Evolutionary conservation across 2,113 vertebrate genomes (phyloP).

Genomic region (Merops nubicus): DNA sequence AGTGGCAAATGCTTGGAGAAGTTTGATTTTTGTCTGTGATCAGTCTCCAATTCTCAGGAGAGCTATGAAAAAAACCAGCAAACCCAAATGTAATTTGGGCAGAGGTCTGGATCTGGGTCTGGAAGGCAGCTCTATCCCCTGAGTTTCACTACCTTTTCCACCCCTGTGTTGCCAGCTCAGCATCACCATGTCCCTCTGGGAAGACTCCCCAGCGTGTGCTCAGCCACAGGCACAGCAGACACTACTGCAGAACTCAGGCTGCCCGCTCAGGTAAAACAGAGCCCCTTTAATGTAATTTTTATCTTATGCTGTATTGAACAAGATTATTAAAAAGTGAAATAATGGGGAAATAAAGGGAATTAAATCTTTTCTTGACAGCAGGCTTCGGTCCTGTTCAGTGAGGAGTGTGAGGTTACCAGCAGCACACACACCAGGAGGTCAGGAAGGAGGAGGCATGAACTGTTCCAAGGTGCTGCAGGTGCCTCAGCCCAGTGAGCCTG

Average conservation of each 20-base stretch:
- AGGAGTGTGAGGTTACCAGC: not conserved
- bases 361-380: conserved; percentile 33
- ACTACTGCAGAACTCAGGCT: not conserved
- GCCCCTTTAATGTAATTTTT: not conserved
- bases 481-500: not conserved
- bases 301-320: conserved; percentile 4
- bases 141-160: not conserved
- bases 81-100: not conserved
- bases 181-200: not conserved
- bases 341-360: conserved; percentile 59
- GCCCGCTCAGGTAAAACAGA: conserved; percentile 25
- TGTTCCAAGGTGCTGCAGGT: not conserved
- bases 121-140: not conserved
- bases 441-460: not conserved
- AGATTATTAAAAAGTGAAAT: conserved; percentile 54
- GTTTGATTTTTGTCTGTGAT: not conserved
- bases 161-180: not conserved
- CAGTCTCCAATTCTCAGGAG: not conserved
- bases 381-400: not conserved
- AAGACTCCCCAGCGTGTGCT: not conserved
- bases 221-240: not conserved
- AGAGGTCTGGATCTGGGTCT: not conserved
- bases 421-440: not conserved
- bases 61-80: not conserved
- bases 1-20: not conserved